Percentiles rank a stretch among this genome's conserved stretches.
Evolutionary conservation across 2,797 vertebrate genomes (phyloP).

Genomic region (Salarias fasciatus): DNA sequence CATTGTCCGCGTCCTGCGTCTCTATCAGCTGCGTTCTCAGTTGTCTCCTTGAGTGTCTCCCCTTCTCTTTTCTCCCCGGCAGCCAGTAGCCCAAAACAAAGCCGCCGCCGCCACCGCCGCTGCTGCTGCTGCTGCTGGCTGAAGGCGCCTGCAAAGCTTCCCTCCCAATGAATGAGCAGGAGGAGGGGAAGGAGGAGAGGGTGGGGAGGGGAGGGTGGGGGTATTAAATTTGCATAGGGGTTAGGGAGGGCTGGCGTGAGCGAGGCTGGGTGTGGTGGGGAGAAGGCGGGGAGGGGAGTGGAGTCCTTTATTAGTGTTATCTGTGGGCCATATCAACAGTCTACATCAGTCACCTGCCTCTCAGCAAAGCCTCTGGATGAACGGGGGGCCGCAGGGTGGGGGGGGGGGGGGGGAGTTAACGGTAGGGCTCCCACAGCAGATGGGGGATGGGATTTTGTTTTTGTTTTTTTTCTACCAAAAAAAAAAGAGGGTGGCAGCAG

Average conservation of each 20-base stretch:
- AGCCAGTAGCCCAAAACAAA: conserved; percentile 79
- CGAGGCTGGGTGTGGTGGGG: conserved; percentile 26
- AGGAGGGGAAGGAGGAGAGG: conserved; percentile 46
- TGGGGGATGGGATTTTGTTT: conserved; percentile 37
- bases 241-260: conserved; percentile 43
- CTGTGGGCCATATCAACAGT: conserved; percentile 85
- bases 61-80: conserved; percentile 39
- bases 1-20: conserved; percentile 23
- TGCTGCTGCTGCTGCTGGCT: conserved; percentile 47
- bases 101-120: conserved; percentile 46
- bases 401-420: conserved; percentile 52
- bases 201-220: conserved; percentile 7
- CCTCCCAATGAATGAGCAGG: conserved; percentile 77
- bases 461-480: too few relatives aligned
- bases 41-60: conserved; percentile 12
- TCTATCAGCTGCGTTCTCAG: conserved; percentile 51
- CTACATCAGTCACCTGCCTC: conserved; percentile 92
- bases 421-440: conserved; percentile 24
- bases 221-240: conserved; percentile 85
- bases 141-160: conserved; percentile 51
- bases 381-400: conserved; percentile 6
- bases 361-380: conserved; percentile 57
- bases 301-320: conserved; percentile 78
- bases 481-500: conserved; percentile 25
- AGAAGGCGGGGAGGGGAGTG: conserved; percentile 22